Evolutionary conservation across 2,888 invertebrate genomes (phyloP).

Genomic region (Isoperla grammatica): DNA sequence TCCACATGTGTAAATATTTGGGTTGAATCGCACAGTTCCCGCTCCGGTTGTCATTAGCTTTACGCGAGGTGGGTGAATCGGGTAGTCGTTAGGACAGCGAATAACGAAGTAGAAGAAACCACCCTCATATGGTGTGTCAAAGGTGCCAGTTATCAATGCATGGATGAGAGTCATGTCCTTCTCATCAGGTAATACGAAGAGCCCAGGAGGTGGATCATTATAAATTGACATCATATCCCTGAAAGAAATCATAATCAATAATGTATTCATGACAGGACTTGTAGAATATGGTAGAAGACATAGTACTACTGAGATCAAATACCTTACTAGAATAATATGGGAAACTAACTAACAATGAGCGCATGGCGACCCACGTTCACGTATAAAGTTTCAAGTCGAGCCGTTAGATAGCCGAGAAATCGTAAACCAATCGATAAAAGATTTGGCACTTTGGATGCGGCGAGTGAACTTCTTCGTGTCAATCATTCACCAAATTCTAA

Average conservation of each 20-base stretch:
- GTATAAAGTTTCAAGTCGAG: no score
- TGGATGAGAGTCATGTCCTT: conserved; percentile 50
- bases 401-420: no score
- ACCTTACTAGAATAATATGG: no score
- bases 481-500: no score
- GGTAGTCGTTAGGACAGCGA: conserved; percentile 51
- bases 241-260: conserved; percentile 35
- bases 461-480: no score
- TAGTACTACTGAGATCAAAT: no score
- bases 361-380: no score
- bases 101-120: conserved; percentile 50
- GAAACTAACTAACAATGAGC: no score
- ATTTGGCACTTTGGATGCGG: no score
- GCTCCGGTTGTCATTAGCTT: conserved; percentile 54
- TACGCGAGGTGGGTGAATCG: conserved; percentile 53
- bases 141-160: conserved; percentile 52
- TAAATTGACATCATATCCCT: conserved; percentile 53
- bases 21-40: conserved; percentile 55
- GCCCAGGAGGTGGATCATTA: conserved; percentile 51
- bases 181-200: conserved; percentile 51
- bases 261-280: no score
- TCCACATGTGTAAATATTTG: conserved; percentile 56
- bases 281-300: no score
- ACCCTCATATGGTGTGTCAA: conserved; percentile 58
- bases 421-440: no score